Base-by-base conservation (phyloP, 2,888 invertebrate species). In the Rotaria sp. region DNA sequence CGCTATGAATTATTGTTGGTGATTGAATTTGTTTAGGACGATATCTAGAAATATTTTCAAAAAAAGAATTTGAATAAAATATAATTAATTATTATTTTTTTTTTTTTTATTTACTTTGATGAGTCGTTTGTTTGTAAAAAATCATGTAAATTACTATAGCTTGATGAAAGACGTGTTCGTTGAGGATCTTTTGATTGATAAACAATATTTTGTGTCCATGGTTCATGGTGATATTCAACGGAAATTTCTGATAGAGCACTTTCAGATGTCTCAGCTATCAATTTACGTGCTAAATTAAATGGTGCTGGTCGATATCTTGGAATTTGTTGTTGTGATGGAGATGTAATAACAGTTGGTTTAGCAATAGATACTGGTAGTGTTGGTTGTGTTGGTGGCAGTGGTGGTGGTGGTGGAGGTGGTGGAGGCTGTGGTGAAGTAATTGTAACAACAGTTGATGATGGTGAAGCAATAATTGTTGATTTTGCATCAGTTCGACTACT, bases 81-180 rank as follows among this genome's bases (percentile, higher is more conserved):
- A 18, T 5, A 67, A 35, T 13, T 5, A 67, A 5, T 8, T 30
- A 24, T 35, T 15, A 67, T n/a, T 15, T 38, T 67, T 8, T 38
- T 38, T 3, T 67, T 30, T 67, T 21, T 15, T 59, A 30, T 67
- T 35, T 67, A 67, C 67, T 35, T 67, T 67, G 35, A 67, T 21
- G 35, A 35, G 13, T 80, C 45, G 15, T 80, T 26, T 18, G 11
- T 11, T 45, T 80, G 80, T 15, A 45, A 3, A n/a, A 80, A n/a
- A 80, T 80, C 80, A 26, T 45, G 45, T 41, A 80, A n/a, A 45
- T 80, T 80, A 80, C n/a, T 80, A n/a, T 80, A 45, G n/a, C 80
- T 80, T 38, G 80, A 80, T 26, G 80, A 80, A 45, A 80, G 45
- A 80, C 80, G 80, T 45, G 26, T 45, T 26, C 80, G 41, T 45